Percentiles rank a stretch among this genome's conserved stretches.
phyloP scores from a whole-genome alignment of 2,113 vertebrate genomes.

The Toxostoma redivivum region DNA sequence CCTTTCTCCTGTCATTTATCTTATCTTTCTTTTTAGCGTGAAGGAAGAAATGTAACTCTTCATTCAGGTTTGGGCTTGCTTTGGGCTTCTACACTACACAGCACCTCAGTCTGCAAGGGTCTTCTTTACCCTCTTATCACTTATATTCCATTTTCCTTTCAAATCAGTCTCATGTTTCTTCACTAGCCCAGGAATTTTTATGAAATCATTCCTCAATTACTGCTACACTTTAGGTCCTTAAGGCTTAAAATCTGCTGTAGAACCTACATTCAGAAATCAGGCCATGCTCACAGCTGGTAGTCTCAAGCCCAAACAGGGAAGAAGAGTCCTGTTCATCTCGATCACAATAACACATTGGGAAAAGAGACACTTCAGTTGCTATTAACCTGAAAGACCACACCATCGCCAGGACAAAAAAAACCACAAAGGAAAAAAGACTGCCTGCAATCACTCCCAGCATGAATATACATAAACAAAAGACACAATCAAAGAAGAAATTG shows the following conservation, averaged over 20 bases:
- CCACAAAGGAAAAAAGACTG: not conserved
- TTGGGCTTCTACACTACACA: not conserved
- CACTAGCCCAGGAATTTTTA: not conserved
- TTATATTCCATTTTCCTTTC: not conserved
- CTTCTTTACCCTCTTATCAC: not conserved
- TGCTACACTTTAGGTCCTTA: not conserved
- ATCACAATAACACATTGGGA: not conserved
- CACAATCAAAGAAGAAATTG: not conserved
- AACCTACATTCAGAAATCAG: not conserved
- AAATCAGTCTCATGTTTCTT: not conserved
- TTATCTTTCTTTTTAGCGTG: not conserved
- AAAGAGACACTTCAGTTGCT: not conserved
- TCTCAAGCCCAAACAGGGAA: not conserved
- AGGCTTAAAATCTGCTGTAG: not conserved
- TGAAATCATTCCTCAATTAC: not conserved
- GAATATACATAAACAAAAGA: not conserved
- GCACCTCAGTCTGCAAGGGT: not conserved
- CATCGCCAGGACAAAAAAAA: not conserved
- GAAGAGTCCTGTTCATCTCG: not conserved
- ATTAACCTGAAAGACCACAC: not conserved
- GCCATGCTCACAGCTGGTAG: not conserved
- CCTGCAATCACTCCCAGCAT: not conserved
- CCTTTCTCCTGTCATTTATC: not conserved
- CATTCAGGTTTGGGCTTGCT: not conserved
- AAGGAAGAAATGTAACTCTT: not conserved